Evolutionary conservation across 2,888 invertebrate genomes (phyloP), one percentile per base, ranked within the genome.

Genomic region (Harmothoe impar): DNA sequence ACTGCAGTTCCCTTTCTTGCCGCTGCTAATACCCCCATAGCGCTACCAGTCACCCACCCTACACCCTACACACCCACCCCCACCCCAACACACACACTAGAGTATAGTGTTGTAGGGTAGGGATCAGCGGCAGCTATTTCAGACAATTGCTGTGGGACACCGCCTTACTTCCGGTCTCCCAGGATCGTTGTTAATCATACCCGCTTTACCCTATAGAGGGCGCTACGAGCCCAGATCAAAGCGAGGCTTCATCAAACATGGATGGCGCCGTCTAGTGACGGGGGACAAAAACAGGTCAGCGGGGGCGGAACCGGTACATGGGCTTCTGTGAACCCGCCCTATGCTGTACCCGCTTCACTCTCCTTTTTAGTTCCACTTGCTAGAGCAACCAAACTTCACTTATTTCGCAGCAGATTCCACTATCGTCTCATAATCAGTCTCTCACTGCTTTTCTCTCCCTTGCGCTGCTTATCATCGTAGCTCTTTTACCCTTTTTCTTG

Each of bases 231-330:
- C 43, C 15, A 81, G 35, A 81, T 81, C 81, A 81, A 81, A 81
- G 81, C 81, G 81, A 43, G 81, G 81, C 43, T 81, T 81, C 81
- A 81, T 81, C 81, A 81, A 81, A 81, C 81, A 81, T 81, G 33
- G 81, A 81, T 81, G 35, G 81, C 35, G 20, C 81, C 25, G 33
- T 43, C 81, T 81, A 81, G 81, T 23, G 81, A 35, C 33, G 23
- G 15, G 33, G 35, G 81, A 43, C 81, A 7, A 43, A 81, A 81
- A 33, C 43, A 43, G 81, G 33, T 33, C n/a, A 31, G 31, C 20
- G 62, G 25, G 62, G 23, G n/a, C 25, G 62, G 62, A 62, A 62
- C 62, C 23, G 20, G 62, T n/a, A 62, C 43, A 43, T 43, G 43
- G 43, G 43, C 43, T 43, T 43, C 43, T 43, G 43, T 43, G 43